Evolutionary conservation across 2,797 vertebrate species (phyloP), one percentile per base, ranked within the genome.

Genomic region (Enteromius mattozi): DNA sequence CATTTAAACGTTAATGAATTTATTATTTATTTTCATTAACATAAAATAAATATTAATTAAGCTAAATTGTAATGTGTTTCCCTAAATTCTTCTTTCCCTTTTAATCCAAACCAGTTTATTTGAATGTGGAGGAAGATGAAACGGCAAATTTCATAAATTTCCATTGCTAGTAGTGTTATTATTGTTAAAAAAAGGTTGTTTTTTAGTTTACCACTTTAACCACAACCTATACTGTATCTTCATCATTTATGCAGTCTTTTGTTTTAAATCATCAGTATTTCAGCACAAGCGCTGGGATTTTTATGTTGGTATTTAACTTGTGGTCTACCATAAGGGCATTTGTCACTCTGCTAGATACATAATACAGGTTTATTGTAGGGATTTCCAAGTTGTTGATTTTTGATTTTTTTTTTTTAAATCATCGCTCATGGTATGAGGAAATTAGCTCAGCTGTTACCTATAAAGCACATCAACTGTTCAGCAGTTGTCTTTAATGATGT

Each of bases 321-420:
- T 8, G 30, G 12, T 75, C 49, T n/a, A 54, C 30, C 35, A 19
- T n/a, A 35, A n/a, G 12, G 14, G 2, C 3, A 3, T 33, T 54
- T 8, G 2, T 74, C 21, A 1, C 40, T 72, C 30, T 72, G n/a
- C 19, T 35, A 47, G 45, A 54, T 63, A 47, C 10, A 30, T 45
- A 24, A 59, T 27, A 71, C 27, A 24, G 54, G 17, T 81, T 59
- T 81, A 61, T 47, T 72, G 51, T 49, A 24, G 69, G 27, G 80
- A 82, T 72, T 74, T 82, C 54, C 2, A 6, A 40, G 12, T 45
- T 45, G 13, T 12, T n/a, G 0, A 33, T 30, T 27, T 27, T 56
- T 42, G 12, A 27, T 27, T 2, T 40, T 40, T 2, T 6, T 33
- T 56, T 72, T 35, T 17, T n/a, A 12, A 45, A 33, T 70, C n/a